Evolutionary conservation across 2,797 vertebrate genomes (phyloP).

Genomic region (Poeciliopsis paucimaculata): DNA sequence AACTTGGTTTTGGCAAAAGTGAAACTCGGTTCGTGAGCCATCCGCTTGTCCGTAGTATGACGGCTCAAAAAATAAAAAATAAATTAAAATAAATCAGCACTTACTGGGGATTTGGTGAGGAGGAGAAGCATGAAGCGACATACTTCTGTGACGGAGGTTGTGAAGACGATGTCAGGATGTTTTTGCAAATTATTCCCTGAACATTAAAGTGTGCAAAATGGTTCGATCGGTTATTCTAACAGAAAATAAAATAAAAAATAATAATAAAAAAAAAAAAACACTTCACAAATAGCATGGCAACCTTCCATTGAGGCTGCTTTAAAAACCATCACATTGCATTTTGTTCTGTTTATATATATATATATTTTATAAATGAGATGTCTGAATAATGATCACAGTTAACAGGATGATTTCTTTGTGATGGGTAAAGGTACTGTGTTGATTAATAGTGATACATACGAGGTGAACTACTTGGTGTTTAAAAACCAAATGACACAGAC

Average conservation of each 20-base stretch:
- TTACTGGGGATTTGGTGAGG: conserved; percentile 41
- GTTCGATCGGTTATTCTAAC: conserved; percentile 63
- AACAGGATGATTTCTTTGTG: conserved; percentile 49
- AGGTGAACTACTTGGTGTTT: conserved; percentile 58
- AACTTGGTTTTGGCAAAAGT: conserved; percentile 77
- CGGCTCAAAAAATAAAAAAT: background rate
- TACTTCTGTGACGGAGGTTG: conserved; percentile 31
- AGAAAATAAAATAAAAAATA: background rate
- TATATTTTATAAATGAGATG: conserved; percentile 26
- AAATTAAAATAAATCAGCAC: conserved; percentile 34
- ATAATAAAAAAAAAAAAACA: conserved; percentile 6
- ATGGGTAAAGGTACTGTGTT: conserved; percentile 69
- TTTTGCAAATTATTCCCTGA: conserved; percentile 79
- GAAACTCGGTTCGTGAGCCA: conserved; percentile 66
- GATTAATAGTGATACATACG: conserved; percentile 69
- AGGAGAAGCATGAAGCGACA: conserved; percentile 44
- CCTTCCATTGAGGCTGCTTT: conserved; percentile 19
- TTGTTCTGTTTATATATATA: conserved; percentile 25
- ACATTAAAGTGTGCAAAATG: conserved; percentile 80
- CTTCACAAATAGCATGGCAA: conserved; percentile 43
- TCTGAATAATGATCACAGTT: conserved; percentile 73
- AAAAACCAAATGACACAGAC: conserved; percentile 63
- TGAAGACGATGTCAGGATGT: conserved; percentile 40
- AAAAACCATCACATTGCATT: conserved; percentile 43
- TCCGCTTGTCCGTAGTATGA: conserved; percentile 18